Base-by-base conservation (phyloP, 2,888 invertebrate species). In the Eupithecia abbreviata region DNA sequence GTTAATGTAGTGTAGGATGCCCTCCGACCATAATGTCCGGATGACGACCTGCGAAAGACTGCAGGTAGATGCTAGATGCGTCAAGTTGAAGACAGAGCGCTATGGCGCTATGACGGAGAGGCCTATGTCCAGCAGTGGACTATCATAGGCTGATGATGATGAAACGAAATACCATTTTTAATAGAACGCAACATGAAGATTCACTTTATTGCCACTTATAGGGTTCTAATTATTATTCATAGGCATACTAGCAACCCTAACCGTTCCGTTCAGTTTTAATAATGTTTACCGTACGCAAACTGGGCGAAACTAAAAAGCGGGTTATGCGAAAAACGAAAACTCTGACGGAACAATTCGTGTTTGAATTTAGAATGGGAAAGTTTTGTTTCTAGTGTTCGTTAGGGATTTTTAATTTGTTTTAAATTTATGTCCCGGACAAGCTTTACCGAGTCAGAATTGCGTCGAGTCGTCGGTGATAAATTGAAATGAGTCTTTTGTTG, bases 221-320 rank as follows among this genome's bases (percentile, higher is more conserved):
- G 45, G 5, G 43, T 43, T 68, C 15, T 67, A 65, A 43, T 45
- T n/a, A 43, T 45, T n/a, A 45, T 68, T 42, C 10, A 43, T 68
- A 68, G 69, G 18, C 18, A 18, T 12, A 30, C 10, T 73, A 45
- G 49, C 78, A 78, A 45, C 75, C 80, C 80, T 80, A 74, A 47
- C 72, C 18, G 78, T 76, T 78, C 74, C 73, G 79, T 77, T 80
- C 79, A 79, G 74, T 85, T 88, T 87, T 86, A 88, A 85, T 87
- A 86, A 88, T 88, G 85, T 87, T 87, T 84, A 84, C 85, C 82
- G 83, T 82, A 82, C 75, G 71, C 79, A 76, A 83, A 80, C 77
- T 77, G 78, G 74, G 80, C 76, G 77, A 80, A 83, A 81, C 81
- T 82, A 83, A 83, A 85, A 85, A 83, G 77, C 74, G 74, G 77